phyloP scores from a whole-genome alignment of 2,888 invertebrate species.

The Beris morrisii region DNA sequence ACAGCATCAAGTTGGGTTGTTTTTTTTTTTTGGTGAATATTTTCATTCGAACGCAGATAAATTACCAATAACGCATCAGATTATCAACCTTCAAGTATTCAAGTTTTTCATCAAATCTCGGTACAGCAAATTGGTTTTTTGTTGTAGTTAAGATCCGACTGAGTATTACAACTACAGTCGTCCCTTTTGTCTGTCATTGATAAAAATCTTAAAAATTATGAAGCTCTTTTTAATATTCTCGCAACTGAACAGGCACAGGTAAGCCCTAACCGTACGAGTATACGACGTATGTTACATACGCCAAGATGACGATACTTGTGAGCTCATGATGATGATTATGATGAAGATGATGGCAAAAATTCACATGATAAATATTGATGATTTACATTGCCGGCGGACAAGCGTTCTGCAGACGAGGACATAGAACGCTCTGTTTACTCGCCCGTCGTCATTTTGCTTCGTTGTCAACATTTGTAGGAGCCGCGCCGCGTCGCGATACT shows the following conservation, averaged over 20 bases:
- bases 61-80: no score
- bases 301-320: no score
- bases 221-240: conserved; percentile 10
- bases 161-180: no score
- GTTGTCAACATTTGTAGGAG: neutral
- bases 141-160: no score
- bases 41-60: neutral
- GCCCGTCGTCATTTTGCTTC: conserved; percentile 8
- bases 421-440: conserved; percentile 12
- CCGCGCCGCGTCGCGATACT: neutral
- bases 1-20: conserved; percentile 3
- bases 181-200: conserved; percentile 10
- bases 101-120: no score
- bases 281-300: neutral
- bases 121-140: no score
- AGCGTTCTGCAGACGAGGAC: neutral
- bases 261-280: neutral
- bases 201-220: conserved; percentile 23
- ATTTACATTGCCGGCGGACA: conserved; percentile 30
- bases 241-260: neutral
- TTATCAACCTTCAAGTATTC: no score
- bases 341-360: conserved; percentile 35
- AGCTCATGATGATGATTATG: conserved; percentile 6
- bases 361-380: conserved; percentile 39
- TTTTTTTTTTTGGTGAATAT: neutral